Percentiles rank a stretch among this genome's conserved stretches.
phyloP scores from a whole-genome alignment of 2,888 invertebrate species.

The Marasmarcha lunaedactyla region DNA sequence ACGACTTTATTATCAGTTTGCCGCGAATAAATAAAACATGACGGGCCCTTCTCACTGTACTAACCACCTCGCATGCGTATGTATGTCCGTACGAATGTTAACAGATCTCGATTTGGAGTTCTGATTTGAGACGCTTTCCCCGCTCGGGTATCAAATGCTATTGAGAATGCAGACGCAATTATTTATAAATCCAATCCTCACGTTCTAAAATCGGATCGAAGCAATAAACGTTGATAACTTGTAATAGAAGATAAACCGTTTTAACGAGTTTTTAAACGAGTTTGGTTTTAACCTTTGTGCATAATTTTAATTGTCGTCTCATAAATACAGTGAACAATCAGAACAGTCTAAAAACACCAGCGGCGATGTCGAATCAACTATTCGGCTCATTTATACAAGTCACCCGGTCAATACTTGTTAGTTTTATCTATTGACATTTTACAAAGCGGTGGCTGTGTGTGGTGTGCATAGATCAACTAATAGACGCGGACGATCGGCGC shows the following conservation, averaged over 20 bases:
- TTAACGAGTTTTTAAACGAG: no score
- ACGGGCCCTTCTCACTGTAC: constrained; percentile 64
- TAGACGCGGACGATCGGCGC: constrained; percentile 28
- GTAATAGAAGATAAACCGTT: neutral
- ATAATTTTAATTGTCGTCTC: no score
- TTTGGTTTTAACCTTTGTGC: no score
- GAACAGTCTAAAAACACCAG: no score
- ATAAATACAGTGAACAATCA: no score
- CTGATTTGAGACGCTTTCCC: constrained; percentile 56
- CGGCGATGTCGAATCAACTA: neutral
- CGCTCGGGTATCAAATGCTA: constrained; percentile 17
- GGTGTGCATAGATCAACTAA: constrained; percentile 39
- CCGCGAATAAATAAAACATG: constrained; percentile 69
- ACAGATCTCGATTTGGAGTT: constrained; percentile 54
- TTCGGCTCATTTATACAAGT: neutral
- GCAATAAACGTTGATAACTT: neutral
- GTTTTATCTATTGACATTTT: neutral
- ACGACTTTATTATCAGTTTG: constrained; percentile 67
- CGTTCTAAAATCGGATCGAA: constrained; percentile 14
- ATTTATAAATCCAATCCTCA: constrained; percentile 15
- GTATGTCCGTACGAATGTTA: constrained; percentile 43
- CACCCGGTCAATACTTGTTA: neutral
- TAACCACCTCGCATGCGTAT: constrained; percentile 28
- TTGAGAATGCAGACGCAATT: constrained; percentile 23
- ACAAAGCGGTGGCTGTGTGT: constrained; percentile 26